A percentile compares a stretch with the other conserved stretches of the same genome.
phyloP scores from a whole-genome alignment of 2,888 invertebrate species.

The Geotrupes spiniger region DNA sequence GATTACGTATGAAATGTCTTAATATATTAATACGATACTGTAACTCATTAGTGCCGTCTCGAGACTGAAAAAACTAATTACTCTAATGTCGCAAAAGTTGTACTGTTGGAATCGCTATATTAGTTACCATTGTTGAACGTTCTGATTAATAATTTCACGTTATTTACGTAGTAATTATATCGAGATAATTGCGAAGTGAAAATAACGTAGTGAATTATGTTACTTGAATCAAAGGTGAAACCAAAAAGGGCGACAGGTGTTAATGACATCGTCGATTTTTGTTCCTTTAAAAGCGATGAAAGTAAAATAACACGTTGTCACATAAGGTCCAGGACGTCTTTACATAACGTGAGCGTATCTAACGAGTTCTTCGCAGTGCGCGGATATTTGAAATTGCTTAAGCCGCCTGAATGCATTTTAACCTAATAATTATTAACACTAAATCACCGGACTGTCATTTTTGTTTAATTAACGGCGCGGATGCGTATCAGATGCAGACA shows the following conservation, averaged over 20 bases:
- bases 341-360: background rate
- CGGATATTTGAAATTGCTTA: slow-evolving; percentile 25
- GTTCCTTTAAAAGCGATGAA: background rate
- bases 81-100: no score
- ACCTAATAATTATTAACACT: slow-evolving; percentile 46
- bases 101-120: no score
- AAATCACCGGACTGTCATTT: slow-evolving; percentile 46
- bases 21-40: no score
- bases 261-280: slow-evolving; percentile 11
- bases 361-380: slow-evolving; percentile 9
- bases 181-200: no score
- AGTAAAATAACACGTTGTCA: slow-evolving; percentile 13
- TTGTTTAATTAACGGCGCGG: slow-evolving; percentile 46
- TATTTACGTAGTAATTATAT: no score
- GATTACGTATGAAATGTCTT: no score
- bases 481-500: slow-evolving; percentile 44
- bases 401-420: slow-evolving; percentile 29
- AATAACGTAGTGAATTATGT: no score
- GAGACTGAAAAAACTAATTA: no score
- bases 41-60: no score
- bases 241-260: slow-evolving; percentile 19
- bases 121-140: no score
- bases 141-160: no score
- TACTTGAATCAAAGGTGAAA: no score
- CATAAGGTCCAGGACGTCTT: background rate